Evolutionary conservation across 2,888 invertebrate species (phyloP).

Genomic region (Patella ulyssiponensis): DNA sequence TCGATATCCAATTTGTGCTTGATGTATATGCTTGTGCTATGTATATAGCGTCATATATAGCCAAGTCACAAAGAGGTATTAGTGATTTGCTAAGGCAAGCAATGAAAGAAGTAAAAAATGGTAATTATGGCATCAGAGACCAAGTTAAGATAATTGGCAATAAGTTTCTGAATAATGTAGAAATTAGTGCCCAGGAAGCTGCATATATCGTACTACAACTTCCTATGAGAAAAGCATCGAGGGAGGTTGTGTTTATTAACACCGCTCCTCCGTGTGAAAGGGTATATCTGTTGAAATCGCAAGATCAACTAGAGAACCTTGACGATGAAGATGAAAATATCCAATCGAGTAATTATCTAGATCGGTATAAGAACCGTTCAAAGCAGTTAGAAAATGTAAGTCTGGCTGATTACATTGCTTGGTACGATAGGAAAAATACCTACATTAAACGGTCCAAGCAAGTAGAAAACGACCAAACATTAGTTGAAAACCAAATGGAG

Average conservation of each 20-base stretch:
- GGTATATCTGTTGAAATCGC: too few species aligned
- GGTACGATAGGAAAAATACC: conserved; percentile 21
- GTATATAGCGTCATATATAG: conserved; percentile 39
- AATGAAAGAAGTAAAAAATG: conserved; percentile 37
- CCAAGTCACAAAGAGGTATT: conserved; percentile 46
- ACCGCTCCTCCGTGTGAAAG: conserved; percentile 24
- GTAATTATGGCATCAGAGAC: conserved; percentile 22
- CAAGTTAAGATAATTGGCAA: conserved; percentile 27
- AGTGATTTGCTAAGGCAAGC: conserved; percentile 40
- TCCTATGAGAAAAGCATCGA: conserved; percentile 30
- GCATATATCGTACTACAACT: conserved; percentile 44
- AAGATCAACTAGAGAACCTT: too few species aligned
- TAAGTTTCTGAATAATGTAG: conserved; percentile 21
- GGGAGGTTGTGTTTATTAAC: conserved; percentile 44
- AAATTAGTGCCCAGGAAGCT: conserved; percentile 58
- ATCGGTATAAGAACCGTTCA: conserved; percentile 40
- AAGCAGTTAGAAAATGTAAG: conserved; percentile 23
- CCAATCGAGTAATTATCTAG: conserved; percentile 33
- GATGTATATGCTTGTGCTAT: too few species aligned
- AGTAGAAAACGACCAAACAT: neutral
- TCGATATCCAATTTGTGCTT: too few species aligned
- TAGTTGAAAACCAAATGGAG: too few species aligned
- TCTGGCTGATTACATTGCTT: conserved; percentile 40
- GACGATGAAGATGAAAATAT: conserved; percentile 25
- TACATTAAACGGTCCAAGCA: neutral